Percentiles rank a stretch among this genome's conserved stretches.
Conservation (phyloP, 2,797 vertebrate genomes). For the Microchirus variegatus region DNA sequence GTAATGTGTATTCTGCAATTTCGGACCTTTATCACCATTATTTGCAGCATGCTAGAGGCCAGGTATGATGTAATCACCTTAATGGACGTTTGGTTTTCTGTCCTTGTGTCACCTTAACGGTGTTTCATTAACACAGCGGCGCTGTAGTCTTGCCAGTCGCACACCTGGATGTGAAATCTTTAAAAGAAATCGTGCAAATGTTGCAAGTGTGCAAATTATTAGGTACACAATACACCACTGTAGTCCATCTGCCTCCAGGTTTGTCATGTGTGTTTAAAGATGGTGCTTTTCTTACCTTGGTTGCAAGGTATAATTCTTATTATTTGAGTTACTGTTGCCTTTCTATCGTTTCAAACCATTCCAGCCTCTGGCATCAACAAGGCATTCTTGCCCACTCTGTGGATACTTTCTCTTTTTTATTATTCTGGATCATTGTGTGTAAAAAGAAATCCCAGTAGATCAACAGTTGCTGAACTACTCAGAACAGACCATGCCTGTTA, state of each 20-base stretch:
- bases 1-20: constrained; percentile 62
- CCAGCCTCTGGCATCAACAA: constrained; percentile 57
- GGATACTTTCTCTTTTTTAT: no score
- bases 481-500: no score
- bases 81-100: background rate
- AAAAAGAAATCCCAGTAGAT: no score
- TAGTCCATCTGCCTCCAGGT: no score
- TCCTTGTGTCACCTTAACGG: background rate
- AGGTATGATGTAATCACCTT: constrained; percentile 65
- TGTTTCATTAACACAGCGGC: background rate
- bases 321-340: no score
- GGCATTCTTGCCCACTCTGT: constrained; percentile 23
- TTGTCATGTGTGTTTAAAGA: no score
- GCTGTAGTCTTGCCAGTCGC: background rate
- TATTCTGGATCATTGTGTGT: no score
- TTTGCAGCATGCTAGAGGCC: constrained; percentile 81
- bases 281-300: no score
- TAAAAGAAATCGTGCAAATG: background rate
- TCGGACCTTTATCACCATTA: constrained; percentile 83
- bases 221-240: no score
- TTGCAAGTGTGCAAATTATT: background rate
- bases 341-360: no score
- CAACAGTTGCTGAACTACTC: no score
- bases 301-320: no score
- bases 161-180: background rate